Base-by-base conservation (phyloP, 2,888 invertebrate species). In the Dilophus febrilis region DNA sequence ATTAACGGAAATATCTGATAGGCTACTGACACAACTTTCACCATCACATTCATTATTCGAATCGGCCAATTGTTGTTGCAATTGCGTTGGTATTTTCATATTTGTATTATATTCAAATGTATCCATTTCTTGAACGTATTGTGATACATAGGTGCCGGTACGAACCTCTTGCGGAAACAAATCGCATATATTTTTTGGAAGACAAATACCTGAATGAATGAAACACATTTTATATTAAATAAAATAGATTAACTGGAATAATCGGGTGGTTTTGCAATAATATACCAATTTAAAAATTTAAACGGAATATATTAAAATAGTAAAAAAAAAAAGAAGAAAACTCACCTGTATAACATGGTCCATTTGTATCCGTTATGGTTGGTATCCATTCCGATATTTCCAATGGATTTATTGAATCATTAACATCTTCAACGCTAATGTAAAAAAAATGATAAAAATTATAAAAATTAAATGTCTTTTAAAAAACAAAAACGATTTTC, bases 151-250 rank as follows among this genome's bases (percentile, higher is more conserved):
- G n/a, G 60, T 59, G 17, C 56, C 54, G 39, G 47, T 51, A 14
- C 54, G 46, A 48, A 57, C 57, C 31, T 58, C 54, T 17, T 52
- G 48, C 22, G 62, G 61, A 45, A 63, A 63, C 35, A 53, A 44
- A 41, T 62, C 62, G 28, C 60, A 51, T 8, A 60, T 54, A 46
- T 61, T 60, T 48, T 61, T 61, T 33, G 63, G 63, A 48, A 63
- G 52, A 50, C 61, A 58, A 42, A 62, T 62, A 44, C 58, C 58
- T 55, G 35, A 0, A 41, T 44, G 29, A 40, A 22, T 22, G 4
- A 8, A 22, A 22, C 4, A 22, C 22, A 22, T n/a, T n/a, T n/a
- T n/a, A 22, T 22, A 22, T 6, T 22, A 8, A 6, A 22, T 22
- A 22, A 22, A 22, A 6, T 22, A 6, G 22, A 22, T 22, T 22